Conservation (phyloP, 2,888 invertebrate species). For the Tiphia femorata region DNA sequence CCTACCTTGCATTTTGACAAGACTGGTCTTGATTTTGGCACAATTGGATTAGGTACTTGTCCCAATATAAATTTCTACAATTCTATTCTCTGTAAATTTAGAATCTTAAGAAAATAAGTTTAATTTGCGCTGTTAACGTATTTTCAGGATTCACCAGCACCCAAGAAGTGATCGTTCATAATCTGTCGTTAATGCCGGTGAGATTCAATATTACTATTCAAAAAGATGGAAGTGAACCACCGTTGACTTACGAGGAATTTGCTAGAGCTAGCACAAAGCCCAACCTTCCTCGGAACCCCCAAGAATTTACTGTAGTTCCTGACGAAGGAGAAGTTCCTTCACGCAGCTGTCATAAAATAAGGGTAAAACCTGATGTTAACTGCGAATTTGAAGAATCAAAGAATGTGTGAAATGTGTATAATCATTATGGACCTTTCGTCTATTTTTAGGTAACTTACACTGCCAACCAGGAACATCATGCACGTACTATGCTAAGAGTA, state of each 20-base stretch:
- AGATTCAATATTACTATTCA: constrained; percentile 70
- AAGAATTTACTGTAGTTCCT: constrained; percentile 72
- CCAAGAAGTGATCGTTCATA: constrained; percentile 70
- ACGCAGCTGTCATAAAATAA: constrained; percentile 68
- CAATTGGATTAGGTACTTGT: constrained; percentile 72
- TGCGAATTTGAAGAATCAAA: too few species aligned
- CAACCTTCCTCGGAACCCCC: constrained; percentile 69
- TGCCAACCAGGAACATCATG: constrained; percentile 71
- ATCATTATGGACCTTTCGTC: constrained; percentile 15
- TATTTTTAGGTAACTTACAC: constrained; percentile 71
- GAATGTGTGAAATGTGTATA: too few species aligned
- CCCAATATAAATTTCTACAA: background rate
- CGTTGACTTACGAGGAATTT: constrained; percentile 70
- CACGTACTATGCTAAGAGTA: constrained; percentile 67
- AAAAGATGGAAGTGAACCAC: constrained; percentile 72
- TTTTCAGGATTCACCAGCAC: constrained; percentile 70
- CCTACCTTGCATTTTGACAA: constrained; percentile 73
- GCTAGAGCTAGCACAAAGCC: constrained; percentile 67
- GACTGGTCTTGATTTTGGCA: constrained; percentile 73
- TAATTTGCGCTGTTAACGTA: too few species aligned
- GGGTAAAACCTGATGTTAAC: too few species aligned
- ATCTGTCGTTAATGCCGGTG: constrained; percentile 73
- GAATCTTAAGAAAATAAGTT: too few species aligned
- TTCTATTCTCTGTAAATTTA: too few species aligned
- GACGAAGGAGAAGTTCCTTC: constrained; percentile 69